phyloP scores from a whole-genome alignment of 2,888 invertebrate genomes.

The Tortricodes alternella region DNA sequence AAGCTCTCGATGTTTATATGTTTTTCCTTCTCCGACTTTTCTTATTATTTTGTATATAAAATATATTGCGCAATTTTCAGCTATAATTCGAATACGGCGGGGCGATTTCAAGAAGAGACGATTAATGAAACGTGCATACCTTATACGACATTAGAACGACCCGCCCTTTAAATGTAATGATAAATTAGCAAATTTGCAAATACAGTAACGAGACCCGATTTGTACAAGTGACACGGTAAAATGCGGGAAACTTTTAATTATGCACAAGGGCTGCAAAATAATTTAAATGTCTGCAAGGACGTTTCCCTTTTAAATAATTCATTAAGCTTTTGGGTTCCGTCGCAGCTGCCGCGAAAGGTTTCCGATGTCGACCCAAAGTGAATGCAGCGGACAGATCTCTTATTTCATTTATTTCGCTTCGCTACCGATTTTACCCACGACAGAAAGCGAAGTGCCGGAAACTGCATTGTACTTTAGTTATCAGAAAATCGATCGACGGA shows the following conservation, averaged over 20 bases:
- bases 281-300: slow-evolving; percentile 68
- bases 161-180: slow-evolving; percentile 33
- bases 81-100: no score
- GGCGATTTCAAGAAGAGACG: no score
- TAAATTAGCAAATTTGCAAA: slow-evolving; percentile 45
- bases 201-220: slow-evolving; percentile 40
- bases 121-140: slow-evolving; percentile 15
- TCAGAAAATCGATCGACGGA: slow-evolving; percentile 39
- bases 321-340: slow-evolving; percentile 61
- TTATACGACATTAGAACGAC: slow-evolving; percentile 37
- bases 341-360: slow-evolving; percentile 54
- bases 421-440: slow-evolving; percentile 37
- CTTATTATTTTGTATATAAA: no score
- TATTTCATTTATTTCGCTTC: slow-evolving; percentile 57
- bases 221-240: slow-evolving; percentile 50
- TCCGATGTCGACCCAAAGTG: slow-evolving; percentile 42
- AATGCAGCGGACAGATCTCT: slow-evolving; percentile 50
- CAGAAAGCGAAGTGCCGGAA: background rate
- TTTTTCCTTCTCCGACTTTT: no score
- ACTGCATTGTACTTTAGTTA: slow-evolving; percentile 19
- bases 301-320: slow-evolving; percentile 70
- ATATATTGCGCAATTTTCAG: no score
- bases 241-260: slow-evolving; percentile 58
- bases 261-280: slow-evolving; percentile 69
- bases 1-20: no score